Evolutionary conservation across 1,140 invertebrate genomes (phyloP).

Genomic region (Euborellia annulipes): DNA sequence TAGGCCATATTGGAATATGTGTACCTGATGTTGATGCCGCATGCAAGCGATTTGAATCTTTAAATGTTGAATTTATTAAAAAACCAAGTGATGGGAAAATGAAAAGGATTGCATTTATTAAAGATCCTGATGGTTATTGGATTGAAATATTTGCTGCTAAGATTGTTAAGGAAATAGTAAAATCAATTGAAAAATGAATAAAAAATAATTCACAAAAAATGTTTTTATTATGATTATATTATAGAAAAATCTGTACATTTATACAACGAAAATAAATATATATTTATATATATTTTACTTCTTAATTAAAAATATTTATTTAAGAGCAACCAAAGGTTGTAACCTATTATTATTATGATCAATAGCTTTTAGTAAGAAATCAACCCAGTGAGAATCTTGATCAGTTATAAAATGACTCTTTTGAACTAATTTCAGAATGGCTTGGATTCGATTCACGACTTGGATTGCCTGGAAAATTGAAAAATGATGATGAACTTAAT

Average conservation of each 20-base stretch:
- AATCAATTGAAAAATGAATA: too few species aligned
- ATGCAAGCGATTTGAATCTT: conserved; percentile 70
- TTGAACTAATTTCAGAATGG: conserved; percentile 6
- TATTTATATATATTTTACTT: too few species aligned
- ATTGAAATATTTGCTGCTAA: conserved; percentile 77
- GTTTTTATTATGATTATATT: too few species aligned
- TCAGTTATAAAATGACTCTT: conserved; percentile 10
- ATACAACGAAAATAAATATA: too few species aligned
- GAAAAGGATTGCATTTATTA: conserved; percentile 86
- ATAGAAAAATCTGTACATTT: neutral
- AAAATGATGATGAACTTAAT: neutral
- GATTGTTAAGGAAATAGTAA: conserved; percentile 24
- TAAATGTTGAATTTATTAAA: conserved; percentile 79
- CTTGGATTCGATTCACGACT: conserved; percentile 6
- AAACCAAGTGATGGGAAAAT: conserved; percentile 78
- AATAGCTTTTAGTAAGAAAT: conserved; percentile 12
- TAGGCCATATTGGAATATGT: conserved; percentile 76
- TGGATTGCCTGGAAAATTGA: conserved; percentile 9
- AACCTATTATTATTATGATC: conserved; percentile 15
- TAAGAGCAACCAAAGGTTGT: conserved; percentile 7
- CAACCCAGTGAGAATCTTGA: conserved; percentile 11
- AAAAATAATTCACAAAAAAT: too few species aligned
- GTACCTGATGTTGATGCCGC: conserved; percentile 79
- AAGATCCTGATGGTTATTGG: conserved; percentile 93
- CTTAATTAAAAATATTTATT: neutral